These are phyloP conservation scores for Chironomus striatipennis DNA, from an alignment of 1,140 invertebrate species.

Conservation along the genomic window DNA sequence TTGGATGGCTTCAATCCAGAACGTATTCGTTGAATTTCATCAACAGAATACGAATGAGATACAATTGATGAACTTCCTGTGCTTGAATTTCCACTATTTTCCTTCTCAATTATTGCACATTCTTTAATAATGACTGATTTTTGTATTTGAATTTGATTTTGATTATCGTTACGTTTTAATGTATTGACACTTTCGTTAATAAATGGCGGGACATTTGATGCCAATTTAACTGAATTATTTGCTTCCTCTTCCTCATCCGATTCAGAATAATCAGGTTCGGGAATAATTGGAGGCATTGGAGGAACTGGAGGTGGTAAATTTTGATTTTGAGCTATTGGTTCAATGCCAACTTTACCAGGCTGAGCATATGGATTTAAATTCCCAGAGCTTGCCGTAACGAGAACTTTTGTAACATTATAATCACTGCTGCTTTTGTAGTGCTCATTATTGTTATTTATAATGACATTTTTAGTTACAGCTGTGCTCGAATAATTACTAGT, in stretches of 20 bases:
- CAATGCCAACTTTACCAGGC: conserved; percentile 36
- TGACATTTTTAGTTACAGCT: background rate
- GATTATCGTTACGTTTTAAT: too few relatives aligned
- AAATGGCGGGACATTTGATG: conserved; percentile 35
- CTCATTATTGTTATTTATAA: conserved; percentile 27
- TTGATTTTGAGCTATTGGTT: conserved; percentile 29
- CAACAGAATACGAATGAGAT: conserved; percentile 75
- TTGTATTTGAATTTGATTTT: too few relatives aligned
- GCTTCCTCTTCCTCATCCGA: conserved; percentile 63
- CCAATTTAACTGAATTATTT: conserved; percentile 42
- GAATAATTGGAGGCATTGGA: conserved; percentile 59
- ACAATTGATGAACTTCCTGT: conserved; percentile 52
- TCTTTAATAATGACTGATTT: conserved; percentile 30
- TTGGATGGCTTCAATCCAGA: conserved; percentile 75
- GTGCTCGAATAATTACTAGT: too few relatives aligned
- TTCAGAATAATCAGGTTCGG: conserved; percentile 82
- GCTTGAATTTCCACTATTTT: conserved; percentile 48
- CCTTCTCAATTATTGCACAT: conserved; percentile 25
- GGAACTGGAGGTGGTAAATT: conserved; percentile 33
- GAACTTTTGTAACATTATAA: conserved; percentile 24
- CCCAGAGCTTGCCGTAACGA: conserved; percentile 29
- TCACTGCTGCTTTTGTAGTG: conserved; percentile 29
- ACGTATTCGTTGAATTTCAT: conserved; percentile 77
- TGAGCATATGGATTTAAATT: conserved; percentile 57
- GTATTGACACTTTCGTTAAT: conserved; percentile 34